Base-by-base conservation (phyloP, 53 echinoderm and acorn worm genomes). In the Actinopyga echinites region DNA sequence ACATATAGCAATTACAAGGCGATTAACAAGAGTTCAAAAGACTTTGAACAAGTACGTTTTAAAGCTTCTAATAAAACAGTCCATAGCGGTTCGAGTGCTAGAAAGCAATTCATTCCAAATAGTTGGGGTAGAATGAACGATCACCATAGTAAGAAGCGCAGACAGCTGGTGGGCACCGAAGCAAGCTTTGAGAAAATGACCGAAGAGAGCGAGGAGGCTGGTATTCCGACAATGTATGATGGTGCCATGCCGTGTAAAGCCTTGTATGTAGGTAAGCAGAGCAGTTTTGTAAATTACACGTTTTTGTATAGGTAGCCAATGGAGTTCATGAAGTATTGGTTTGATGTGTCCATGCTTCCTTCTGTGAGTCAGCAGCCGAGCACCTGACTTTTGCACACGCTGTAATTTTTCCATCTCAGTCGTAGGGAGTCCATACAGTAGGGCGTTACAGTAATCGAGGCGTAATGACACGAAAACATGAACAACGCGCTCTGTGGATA, bases 331-430 rank as follows among this genome's bases (percentile, higher is more conserved):
- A 17, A 83, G 69, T 20, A 83, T 56, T 9, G 84, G 84, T 24
- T 11, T 60, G 49, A 83, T 83, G 53, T 83, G 69, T 36, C 32
- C 38, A 42, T 61, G 20, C 5, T 69, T 59, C 32, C 32, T 32
- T 7, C 34, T 55, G 30, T 64, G n/a, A 34, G 53, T 57, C 32
- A 86, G 56, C 38, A 65, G 65, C 31, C 80, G 4, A 25, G 80
- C 80, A 23, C 79, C 80, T 21, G 79, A 78, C 9, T 86, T 86
- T 66, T 80, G 86, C 22, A 80, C 56, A 36, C 86, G 79, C 32
- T 85, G 75, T 43, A 85, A 49, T 9, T 75, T 85, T n/a, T 52
- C n/a, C 2, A 65, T 65, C 4, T 65, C 8, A 13, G 0, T 6
- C 33, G 13, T 25, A 8, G 65, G 65, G 8, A 29, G 26, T 6